Evolutionary conservation across 2,888 invertebrate species (phyloP).

Genomic region (Brachycybe producta): DNA sequence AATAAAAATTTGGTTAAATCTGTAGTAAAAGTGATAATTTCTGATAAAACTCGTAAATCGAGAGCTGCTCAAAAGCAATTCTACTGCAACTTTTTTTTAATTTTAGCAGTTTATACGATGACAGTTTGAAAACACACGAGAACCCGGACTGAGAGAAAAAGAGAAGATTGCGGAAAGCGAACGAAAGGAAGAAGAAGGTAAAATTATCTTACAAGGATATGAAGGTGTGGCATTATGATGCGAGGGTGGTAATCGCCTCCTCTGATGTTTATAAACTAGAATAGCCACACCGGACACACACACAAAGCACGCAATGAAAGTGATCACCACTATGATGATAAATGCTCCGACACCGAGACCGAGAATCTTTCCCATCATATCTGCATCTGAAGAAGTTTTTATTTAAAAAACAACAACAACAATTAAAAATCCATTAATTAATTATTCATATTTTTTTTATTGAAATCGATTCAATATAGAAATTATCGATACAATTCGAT

Average conservation of each 20-base stretch:
- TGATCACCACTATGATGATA: slow-evolving; percentile 55
- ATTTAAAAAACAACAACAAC: slow-evolving; percentile 28
- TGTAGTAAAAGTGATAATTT: no score
- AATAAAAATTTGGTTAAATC: no score
- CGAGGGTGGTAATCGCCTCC: slow-evolving; percentile 5
- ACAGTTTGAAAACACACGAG: no score
- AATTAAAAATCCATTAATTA: slow-evolving; percentile 29
- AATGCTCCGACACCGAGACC: slow-evolving; percentile 65
- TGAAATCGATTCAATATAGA: no score
- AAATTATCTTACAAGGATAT: slow-evolving; percentile 13
- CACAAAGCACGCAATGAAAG: slow-evolving; percentile 53
- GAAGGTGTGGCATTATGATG: slow-evolving; percentile 3
- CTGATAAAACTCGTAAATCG: no score
- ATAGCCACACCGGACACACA: slow-evolving; percentile 55
- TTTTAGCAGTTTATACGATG: no score
- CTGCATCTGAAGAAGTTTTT: slow-evolving; percentile 22
- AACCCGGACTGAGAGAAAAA: no score
- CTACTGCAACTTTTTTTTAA: no score
- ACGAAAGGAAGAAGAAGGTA: neutral
- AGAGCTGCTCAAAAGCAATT: no score
- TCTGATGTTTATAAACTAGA: slow-evolving; percentile 57
- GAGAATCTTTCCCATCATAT: slow-evolving; percentile 40
- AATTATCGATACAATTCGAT: no score
- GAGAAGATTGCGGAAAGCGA: neutral
- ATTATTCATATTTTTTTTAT: no score